These are phyloP conservation scores for Hanleya hanleyi DNA, from an alignment of 2,888 invertebrate species.

Conservation along the genomic window DNA sequence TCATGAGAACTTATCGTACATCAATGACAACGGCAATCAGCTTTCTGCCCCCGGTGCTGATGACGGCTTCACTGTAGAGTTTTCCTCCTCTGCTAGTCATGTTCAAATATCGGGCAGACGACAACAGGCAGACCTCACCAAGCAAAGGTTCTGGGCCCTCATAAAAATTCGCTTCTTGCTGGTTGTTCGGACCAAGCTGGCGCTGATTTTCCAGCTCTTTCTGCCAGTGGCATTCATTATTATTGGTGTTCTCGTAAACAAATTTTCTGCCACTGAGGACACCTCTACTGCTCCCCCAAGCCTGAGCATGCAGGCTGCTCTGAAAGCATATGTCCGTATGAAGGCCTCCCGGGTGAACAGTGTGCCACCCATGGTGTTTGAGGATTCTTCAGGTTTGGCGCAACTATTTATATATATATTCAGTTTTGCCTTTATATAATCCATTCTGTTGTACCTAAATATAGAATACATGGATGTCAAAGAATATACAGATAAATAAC, in stretches of 20 bases:
- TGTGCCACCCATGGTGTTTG: too few species aligned
- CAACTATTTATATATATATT: not conserved
- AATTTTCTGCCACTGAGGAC: not conserved
- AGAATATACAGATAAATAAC: too few species aligned
- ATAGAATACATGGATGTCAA: too few species aligned
- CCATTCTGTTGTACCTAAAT: too few species aligned
- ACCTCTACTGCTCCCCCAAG: not conserved
- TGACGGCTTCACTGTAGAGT: too few species aligned
- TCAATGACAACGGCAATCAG: too few species aligned
- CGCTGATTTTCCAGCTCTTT: conserved; percentile 49
- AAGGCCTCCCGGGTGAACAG: not conserved
- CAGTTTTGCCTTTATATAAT: too few species aligned
- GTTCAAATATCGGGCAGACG: too few species aligned
- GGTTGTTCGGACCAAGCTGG: conserved; percentile 38
- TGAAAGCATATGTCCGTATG: not conserved
- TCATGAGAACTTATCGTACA: too few species aligned
- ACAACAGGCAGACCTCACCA: too few species aligned
- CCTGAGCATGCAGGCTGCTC: not conserved
- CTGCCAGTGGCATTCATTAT: conserved; percentile 54
- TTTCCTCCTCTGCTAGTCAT: too few species aligned
- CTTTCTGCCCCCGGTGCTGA: too few species aligned
- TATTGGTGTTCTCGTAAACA: conserved; percentile 47
- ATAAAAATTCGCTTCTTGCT: conserved; percentile 46
- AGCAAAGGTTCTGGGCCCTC: conserved; percentile 51
- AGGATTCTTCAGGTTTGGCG: not conserved